phyloP scores from a whole-genome alignment of 2,797 vertebrate species.

The Cyprinodon diabolis region DNA sequence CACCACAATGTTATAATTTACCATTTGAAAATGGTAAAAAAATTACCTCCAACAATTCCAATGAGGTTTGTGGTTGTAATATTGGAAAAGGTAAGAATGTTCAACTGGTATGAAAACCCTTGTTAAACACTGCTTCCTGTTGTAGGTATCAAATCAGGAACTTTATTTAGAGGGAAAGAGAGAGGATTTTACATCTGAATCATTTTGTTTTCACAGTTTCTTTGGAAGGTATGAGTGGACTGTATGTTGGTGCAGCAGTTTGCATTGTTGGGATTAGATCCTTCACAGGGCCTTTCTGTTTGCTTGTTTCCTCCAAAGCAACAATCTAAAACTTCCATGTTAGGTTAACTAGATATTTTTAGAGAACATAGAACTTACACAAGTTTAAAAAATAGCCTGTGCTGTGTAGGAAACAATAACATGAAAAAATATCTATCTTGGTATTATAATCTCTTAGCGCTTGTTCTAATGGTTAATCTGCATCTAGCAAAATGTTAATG shows the following conservation, averaged over 20 bases:
- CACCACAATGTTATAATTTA: too few species aligned
- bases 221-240: not conserved
- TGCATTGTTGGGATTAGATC: not conserved
- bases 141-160: too few species aligned
- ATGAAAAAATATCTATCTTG: not conserved
- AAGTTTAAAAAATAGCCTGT: not conserved
- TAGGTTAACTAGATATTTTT: not conserved
- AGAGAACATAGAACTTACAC: not conserved
- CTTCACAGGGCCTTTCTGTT: not conserved
- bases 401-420: not conserved
- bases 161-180: not conserved
- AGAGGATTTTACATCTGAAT: not conserved
- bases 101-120: too few species aligned
- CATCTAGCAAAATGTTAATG: not conserved
- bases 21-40: too few species aligned
- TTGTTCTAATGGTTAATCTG: not conserved
- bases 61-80: too few species aligned
- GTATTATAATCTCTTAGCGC: not conserved
- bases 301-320: not conserved
- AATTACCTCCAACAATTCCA: too few species aligned
- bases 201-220: not conserved
- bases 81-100: too few species aligned
- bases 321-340: not conserved
- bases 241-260: not conserved
- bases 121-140: too few species aligned